These are phyloP conservation scores for Rana temporaria DNA, from an alignment of 2,113 vertebrate genomes.

Conservation along the genomic window DNA sequence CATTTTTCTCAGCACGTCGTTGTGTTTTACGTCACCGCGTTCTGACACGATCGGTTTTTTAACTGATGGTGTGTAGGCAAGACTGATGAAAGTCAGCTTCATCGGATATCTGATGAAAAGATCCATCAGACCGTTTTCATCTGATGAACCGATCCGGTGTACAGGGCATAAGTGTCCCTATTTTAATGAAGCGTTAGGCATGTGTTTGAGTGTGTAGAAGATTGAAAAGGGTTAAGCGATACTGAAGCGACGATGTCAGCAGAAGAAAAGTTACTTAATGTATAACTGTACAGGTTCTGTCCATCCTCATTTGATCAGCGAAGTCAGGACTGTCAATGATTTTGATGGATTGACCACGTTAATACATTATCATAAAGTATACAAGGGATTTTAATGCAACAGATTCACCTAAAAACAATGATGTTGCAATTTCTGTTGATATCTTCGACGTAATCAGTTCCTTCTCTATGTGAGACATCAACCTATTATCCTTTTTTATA, in stretches of 20 bases:
- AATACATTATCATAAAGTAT: conserved; percentile 34
- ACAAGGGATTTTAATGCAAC: conserved; percentile 7
- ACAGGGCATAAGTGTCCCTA: no score
- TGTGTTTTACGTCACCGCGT: no score
- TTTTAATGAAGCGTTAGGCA: no score
- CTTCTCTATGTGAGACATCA: not conserved
- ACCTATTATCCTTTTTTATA: conserved; percentile 8
- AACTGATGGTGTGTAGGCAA: no score
- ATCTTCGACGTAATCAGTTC: conserved; percentile 21
- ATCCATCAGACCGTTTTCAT: no score
- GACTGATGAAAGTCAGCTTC: no score
- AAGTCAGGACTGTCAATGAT: not conserved
- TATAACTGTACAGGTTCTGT: not conserved
- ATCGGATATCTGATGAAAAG: no score
- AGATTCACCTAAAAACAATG: conserved; percentile 29
- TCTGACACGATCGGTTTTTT: no score
- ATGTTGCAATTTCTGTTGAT: conserved; percentile 33
- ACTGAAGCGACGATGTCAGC: not conserved
- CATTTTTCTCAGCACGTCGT: no score
- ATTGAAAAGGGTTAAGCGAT: no score
- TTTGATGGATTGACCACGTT: conserved; percentile 28
- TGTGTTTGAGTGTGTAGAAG: no score
- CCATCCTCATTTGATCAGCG: not conserved
- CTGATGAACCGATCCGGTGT: no score
- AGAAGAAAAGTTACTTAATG: conserved; percentile 13